phyloP scores from a whole-genome alignment of 2,113 vertebrate species.

The Pelodiscus sinensis region DNA sequence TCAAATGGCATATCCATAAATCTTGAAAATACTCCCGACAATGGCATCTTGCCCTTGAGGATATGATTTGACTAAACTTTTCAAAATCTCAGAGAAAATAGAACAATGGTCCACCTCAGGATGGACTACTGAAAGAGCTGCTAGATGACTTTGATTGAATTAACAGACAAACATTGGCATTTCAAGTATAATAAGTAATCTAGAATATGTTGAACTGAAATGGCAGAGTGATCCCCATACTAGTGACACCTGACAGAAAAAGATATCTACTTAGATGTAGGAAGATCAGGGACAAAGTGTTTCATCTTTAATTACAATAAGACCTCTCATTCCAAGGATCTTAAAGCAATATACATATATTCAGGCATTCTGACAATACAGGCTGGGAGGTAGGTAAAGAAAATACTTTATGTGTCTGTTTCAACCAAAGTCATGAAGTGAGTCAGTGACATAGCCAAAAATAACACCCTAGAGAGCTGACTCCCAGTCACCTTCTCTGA shows the following conservation, averaged over 20 bases:
- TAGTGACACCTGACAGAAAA: background rate
- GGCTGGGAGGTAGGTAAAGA: slow-evolving; percentile 27
- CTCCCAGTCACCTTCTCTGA: background rate
- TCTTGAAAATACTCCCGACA: background rate
- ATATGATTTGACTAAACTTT: background rate
- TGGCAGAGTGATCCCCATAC: background rate
- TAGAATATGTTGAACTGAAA: background rate
- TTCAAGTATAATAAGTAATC: background rate
- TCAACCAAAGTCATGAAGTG: accelerated
- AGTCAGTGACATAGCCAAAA: background rate
- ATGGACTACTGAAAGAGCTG: background rate
- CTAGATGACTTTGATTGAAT: background rate
- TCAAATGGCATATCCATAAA: background rate
- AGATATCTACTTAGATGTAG: background rate
- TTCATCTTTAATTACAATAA: slow-evolving; percentile 11
- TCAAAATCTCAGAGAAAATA: background rate
- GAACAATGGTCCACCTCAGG: background rate
- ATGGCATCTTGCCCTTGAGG: background rate
- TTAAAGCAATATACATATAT: background rate
- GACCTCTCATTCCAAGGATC: background rate
- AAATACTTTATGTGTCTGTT: background rate
- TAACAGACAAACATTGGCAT: background rate
- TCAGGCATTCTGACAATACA: background rate
- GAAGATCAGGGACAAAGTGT: background rate
- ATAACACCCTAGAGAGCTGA: background rate